These are phyloP conservation scores for Grantiella picta DNA, from an alignment of 2,113 vertebrate species.

Conservation along the genomic window DNA sequence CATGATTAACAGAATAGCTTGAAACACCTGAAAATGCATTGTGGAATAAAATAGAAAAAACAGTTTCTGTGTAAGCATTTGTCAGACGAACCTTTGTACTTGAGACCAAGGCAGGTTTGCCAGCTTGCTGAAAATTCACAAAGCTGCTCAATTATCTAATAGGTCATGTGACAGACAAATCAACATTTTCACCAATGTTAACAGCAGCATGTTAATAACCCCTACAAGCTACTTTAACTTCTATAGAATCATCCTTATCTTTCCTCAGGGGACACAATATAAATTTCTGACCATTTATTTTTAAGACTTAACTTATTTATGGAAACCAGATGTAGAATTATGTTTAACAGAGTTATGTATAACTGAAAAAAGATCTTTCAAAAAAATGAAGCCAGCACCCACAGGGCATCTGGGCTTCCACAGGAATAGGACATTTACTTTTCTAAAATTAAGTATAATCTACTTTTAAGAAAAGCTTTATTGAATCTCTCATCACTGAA, in stretches of 20 bases:
- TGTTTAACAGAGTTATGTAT: rapidly evolving
- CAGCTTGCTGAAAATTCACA: background rate
- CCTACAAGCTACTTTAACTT: background rate
- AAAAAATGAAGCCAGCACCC: background rate
- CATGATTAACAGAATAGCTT: background rate
- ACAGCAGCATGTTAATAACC: background rate
- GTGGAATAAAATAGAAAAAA: background rate
- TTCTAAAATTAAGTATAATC: background rate
- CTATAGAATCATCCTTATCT: background rate
- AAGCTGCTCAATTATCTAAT: background rate
- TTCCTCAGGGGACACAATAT: background rate
- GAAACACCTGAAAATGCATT: background rate
- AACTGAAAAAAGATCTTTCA: background rate
- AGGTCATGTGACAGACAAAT: background rate
- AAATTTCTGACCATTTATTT: background rate
- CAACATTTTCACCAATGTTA: background rate
- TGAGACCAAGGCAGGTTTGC: background rate
- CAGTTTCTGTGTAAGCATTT: background rate
- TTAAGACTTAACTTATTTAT: background rate
- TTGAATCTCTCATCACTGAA: background rate
- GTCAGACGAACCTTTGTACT: background rate
- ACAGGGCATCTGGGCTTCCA: background rate
- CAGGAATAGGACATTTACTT: background rate
- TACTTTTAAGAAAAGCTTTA: background rate
- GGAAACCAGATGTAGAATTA: background rate